These are phyloP conservation scores for Prorops nasuta DNA, from an alignment of 1,140 invertebrate species.

Conservation along the genomic window DNA sequence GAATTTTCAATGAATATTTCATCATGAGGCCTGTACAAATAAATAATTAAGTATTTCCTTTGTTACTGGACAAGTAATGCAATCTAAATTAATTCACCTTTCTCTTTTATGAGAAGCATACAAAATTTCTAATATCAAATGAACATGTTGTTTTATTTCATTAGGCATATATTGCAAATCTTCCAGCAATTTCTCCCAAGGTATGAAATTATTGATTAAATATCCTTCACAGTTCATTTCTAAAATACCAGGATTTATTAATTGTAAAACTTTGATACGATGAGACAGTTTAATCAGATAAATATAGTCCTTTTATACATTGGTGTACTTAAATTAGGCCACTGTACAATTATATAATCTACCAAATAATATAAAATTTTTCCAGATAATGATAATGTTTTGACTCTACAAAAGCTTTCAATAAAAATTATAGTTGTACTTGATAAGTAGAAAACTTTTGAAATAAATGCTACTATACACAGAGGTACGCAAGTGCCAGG, in stretches of 20 bases:
- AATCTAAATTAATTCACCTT: constrained; percentile 1
- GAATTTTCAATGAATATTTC: constrained; percentile 38
- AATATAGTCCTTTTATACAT: constrained; percentile 32
- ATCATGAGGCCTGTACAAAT: constrained; percentile 19
- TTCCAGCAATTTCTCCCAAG: constrained; percentile 33
- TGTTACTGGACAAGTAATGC: not conserved
- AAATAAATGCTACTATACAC: constrained; percentile 71
- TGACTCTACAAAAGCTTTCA: constrained; percentile 92
- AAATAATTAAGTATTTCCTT: not conserved
- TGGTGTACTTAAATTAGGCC: constrained; percentile 61
- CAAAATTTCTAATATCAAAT: constrained; percentile 8
- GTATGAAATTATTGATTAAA: constrained; percentile 24
- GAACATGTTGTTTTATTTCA: constrained; percentile 41
- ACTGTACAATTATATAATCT: constrained; percentile 89
- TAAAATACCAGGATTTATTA: constrained; percentile 11
- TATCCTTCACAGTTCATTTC: constrained; percentile 18
- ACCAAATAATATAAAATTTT: constrained; percentile 81
- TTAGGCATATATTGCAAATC: constrained; percentile 30
- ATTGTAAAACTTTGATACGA: constrained; percentile 9
- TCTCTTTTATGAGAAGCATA: not conserved
- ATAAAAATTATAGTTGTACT: constrained; percentile 83
- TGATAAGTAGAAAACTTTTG: constrained; percentile 65
- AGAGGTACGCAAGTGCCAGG: constrained; percentile 93
- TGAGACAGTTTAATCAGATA: constrained; percentile 31
- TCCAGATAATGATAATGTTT: constrained; percentile 83